phyloP scores from a whole-genome alignment of 1,140 invertebrate species.

The Octopus bimaculoides region DNA sequence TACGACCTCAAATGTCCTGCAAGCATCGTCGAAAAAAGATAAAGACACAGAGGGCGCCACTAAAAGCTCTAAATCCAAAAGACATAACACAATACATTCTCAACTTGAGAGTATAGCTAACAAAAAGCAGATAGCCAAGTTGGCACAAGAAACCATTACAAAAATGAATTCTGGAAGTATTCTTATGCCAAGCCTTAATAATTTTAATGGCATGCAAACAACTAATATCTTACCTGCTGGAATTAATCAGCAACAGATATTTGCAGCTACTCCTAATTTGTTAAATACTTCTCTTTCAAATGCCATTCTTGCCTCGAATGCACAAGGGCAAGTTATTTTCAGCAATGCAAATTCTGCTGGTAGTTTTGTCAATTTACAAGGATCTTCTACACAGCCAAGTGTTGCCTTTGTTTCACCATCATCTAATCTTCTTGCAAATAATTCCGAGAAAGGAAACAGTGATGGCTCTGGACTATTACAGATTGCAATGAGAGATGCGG shows the following conservation, averaged over 20 bases:
- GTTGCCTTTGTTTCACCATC: not conserved
- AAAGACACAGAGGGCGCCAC: constrained; percentile 11
- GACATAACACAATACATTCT: constrained; percentile 34
- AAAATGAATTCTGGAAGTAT: constrained; percentile 13
- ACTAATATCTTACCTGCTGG: constrained; percentile 20
- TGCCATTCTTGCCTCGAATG: constrained; percentile 15
- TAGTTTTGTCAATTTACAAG: not conserved
- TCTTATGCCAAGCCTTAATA: constrained; percentile 12
- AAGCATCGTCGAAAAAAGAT: constrained; percentile 8
- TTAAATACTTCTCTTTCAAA: constrained; percentile 1
- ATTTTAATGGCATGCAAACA: constrained; percentile 22
- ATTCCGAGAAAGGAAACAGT: not conserved
- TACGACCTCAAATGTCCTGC: not conserved
- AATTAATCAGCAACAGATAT: constrained; percentile 16
- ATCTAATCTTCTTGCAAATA: not conserved
- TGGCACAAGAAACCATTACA: constrained; percentile 23
- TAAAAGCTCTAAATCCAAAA: constrained; percentile 26
- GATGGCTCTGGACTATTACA: constrained; percentile 37
- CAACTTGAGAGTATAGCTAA: constrained; percentile 39
- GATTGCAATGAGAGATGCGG: constrained; percentile 47
- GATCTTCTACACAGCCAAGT: not conserved
- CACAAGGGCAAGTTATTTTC: constrained; percentile 5
- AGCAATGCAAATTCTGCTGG: constrained; percentile 7
- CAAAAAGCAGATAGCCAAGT: constrained; percentile 14
- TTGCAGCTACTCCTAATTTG: not conserved